Conservation (phyloP, 2,113 vertebrate genomes). For the Todiramphus saurophagus region DNA sequence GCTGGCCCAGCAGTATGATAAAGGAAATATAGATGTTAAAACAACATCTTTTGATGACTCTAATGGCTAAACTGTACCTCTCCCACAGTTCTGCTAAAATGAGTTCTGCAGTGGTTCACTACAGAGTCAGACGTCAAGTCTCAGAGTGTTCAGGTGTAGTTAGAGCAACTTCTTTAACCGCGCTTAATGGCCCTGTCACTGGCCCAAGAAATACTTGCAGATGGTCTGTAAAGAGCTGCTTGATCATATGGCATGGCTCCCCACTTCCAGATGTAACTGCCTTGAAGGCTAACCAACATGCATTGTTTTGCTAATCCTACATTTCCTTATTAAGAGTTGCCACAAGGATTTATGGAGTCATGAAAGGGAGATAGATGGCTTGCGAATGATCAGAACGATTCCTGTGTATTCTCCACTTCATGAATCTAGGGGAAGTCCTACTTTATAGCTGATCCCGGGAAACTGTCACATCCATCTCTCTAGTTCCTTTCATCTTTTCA, state of each 20-base stretch:
- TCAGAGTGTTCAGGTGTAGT: neutral
- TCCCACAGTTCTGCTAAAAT: neutral
- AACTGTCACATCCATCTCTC: neutral
- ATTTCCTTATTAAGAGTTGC: conserved; percentile 53
- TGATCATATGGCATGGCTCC: neutral
- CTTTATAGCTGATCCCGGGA: neutral
- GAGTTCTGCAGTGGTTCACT: neutral
- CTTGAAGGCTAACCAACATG: neutral
- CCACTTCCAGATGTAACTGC: conserved; percentile 24
- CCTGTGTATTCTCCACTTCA: neutral
- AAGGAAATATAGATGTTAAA: neutral
- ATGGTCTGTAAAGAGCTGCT: neutral
- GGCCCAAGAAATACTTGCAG: neutral
- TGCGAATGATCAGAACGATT: conserved; percentile 2
- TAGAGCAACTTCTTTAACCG: neutral
- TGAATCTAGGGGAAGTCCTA: neutral
- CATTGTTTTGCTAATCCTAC: conserved; percentile 31
- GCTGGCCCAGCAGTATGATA: neutral
- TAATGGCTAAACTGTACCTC: neutral
- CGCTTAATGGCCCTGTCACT: neutral
- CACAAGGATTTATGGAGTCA: conserved; percentile 41
- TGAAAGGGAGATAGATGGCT: conserved; percentile 47
- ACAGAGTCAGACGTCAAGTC: neutral
- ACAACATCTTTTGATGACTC: neutral
- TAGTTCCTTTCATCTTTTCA: neutral